Evolutionary conservation across 2,888 invertebrate genomes (phyloP), one percentile per base, ranked within the genome.

Genomic region (Netelia virgata): DNA sequence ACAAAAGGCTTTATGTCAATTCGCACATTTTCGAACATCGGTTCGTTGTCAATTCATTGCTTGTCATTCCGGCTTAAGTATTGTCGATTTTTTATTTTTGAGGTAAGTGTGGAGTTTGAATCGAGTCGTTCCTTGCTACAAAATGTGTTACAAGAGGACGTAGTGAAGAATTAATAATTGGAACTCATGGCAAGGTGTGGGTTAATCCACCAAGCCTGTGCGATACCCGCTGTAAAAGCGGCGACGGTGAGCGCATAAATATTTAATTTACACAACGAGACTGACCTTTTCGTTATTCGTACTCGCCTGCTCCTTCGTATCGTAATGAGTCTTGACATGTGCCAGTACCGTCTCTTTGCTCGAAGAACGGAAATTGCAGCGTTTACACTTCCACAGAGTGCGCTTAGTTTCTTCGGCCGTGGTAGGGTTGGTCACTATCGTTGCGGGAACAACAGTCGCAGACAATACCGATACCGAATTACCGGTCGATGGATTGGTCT

Each of bases 371-470:
- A 97, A 98, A 92, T 96, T 96, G 94, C 98, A 98, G 91, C 97
- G 97, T 94, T 97, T 97, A 94, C 98, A 98, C 92, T 97, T 97
- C 97, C 98, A 98, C 89, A 97, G 94, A 14, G 97, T 97, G 90
- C 96, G 96, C 94, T 97, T 97, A 59, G 95, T 94, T 90, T 94
- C 96, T 90, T 94, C 94, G 92, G 94, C 90, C 88, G 85, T 77
- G 28, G 73, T 76, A 28, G 74, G 72, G 23, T 83, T 76, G 9
- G 83, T 64, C 3, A 85, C 57, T 3, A 84, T 59, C 3, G 86
- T 63, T 11, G 84, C 50, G 11, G 88, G 77, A 55, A 82, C 76
- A 2, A 88, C 87, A 16, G 88, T 82, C 1, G 87, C 75, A 3
- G 88, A 76, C 3, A 82, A 50, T 20, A 72, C 43, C 8, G 88